Percentiles rank a stretch among this genome's conserved stretches.
Conservation (phyloP, 1,140 invertebrate species). For the Rhopalosiphum maidis region DNA sequence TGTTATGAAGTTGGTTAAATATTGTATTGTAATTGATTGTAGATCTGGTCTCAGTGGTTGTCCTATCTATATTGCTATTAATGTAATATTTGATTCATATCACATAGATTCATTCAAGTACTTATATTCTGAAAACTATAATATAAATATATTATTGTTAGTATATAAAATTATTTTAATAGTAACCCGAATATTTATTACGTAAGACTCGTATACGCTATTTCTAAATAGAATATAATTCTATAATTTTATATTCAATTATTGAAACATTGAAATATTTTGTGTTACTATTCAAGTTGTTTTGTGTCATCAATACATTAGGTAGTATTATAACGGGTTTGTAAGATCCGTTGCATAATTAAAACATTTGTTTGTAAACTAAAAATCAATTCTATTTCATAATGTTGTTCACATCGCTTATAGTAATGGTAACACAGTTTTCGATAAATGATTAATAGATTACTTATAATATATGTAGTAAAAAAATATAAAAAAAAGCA, state of each 20-base stretch:
- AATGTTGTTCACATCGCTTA: conserved; percentile 23
- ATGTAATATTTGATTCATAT: background rate
- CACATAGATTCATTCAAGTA: background rate
- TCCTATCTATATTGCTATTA: too few species aligned
- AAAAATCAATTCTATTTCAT: conserved; percentile 18
- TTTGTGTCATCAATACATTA: background rate
- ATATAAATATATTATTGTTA: background rate
- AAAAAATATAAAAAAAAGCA: conserved; percentile 48
- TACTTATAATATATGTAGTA: background rate
- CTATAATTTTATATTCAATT: background rate
- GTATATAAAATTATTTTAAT: background rate
- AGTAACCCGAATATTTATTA: background rate
- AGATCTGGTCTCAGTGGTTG: background rate
- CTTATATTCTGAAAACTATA: background rate
- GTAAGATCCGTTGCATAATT: background rate
- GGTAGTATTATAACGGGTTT: background rate
- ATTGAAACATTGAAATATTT: background rate
- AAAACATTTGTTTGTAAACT: background rate
- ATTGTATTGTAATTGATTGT: background rate
- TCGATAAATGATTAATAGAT: conserved; percentile 41
- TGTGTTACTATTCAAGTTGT: background rate
- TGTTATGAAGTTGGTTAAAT: background rate
- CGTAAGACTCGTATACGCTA: too few species aligned
- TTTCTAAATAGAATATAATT: background rate
- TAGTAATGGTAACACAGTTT: conserved; percentile 40